Conservation (phyloP, 2,888 invertebrate genomes). For the Cephus sareptanus region DNA sequence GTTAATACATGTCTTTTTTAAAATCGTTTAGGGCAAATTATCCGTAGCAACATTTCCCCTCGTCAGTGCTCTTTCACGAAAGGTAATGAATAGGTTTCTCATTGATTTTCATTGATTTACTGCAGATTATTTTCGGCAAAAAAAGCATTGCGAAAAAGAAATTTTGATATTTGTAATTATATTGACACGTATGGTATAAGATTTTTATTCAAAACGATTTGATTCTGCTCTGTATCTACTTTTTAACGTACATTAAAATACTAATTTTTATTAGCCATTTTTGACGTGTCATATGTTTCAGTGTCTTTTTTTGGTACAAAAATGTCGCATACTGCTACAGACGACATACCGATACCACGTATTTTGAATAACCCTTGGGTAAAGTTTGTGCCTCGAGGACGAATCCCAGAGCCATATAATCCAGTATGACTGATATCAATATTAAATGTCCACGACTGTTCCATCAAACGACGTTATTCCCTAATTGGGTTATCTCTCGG, state of each 20-base stretch:
- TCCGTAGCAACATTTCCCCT: too few species aligned
- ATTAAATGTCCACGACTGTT: background rate
- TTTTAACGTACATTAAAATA: too few species aligned
- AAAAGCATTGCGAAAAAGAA: too few species aligned
- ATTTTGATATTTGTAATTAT: too few species aligned
- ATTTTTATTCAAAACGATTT: too few species aligned
- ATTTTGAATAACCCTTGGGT: background rate
- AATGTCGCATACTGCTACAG: background rate
- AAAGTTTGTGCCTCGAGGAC: background rate
- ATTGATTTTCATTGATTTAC: too few species aligned
- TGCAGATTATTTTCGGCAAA: too few species aligned
- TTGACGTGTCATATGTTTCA: background rate
- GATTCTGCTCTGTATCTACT: too few species aligned
- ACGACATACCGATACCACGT: background rate
- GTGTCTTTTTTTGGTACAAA: background rate
- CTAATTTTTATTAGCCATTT: background rate
- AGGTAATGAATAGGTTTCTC: too few species aligned
- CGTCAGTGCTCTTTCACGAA: too few species aligned
- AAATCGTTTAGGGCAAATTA: background rate
- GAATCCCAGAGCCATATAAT: background rate
- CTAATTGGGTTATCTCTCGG: slow-evolving; percentile 33
- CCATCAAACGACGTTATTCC: slow-evolving; percentile 20
- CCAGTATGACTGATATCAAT: background rate
- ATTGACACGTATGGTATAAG: too few species aligned
- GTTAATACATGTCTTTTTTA: background rate